Evolutionary conservation across 64 coral and sea anemone genomes (phyloP).

Genomic region (Montipora efflorescens): DNA sequence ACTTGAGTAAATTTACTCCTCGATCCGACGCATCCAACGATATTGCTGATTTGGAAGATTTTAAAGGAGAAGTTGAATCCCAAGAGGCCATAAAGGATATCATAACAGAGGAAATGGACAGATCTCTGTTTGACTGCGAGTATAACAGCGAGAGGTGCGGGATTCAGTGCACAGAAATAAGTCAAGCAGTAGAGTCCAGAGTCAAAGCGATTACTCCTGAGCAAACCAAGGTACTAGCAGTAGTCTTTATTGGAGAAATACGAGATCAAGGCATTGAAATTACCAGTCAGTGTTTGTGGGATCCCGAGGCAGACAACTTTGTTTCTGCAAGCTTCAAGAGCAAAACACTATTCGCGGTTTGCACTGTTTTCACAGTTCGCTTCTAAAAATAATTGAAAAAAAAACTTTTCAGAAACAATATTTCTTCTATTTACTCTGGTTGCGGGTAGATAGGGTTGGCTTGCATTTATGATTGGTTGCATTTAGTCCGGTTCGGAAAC

Average conservation of each 20-base stretch:
- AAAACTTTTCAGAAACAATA: no score
- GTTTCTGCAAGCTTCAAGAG: slow-evolving; percentile 86
- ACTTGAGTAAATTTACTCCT: neutral
- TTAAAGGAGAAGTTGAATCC: slow-evolving; percentile 52
- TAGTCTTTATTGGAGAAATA: slow-evolving; percentile 88
- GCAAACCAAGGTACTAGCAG: slow-evolving; percentile 77
- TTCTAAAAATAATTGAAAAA: neutral
- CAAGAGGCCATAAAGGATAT: slow-evolving; percentile 76
- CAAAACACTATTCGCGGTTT: slow-evolving; percentile 83
- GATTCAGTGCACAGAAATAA: slow-evolving; percentile 67
- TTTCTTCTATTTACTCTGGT: no score
- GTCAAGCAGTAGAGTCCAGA: slow-evolving; percentile 76
- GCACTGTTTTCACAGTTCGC: slow-evolving; percentile 83
- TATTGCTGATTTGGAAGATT: slow-evolving; percentile 78
- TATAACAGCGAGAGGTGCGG: slow-evolving; percentile 78
- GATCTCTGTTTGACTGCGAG: slow-evolving; percentile 46
- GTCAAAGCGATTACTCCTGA: slow-evolving; percentile 49
- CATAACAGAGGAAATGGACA: slow-evolving; percentile 73
- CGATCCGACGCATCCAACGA: slow-evolving; percentile 1
- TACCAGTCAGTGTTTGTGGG: slow-evolving; percentile 91
- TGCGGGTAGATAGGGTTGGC: no score
- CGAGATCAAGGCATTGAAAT: slow-evolving; percentile 94
- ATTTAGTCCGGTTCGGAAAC: no score
- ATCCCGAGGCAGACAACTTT: slow-evolving; percentile 82
- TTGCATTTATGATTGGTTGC: no score